Conservation (phyloP, 1,140 invertebrate species). For the Bombus fervidus region DNA sequence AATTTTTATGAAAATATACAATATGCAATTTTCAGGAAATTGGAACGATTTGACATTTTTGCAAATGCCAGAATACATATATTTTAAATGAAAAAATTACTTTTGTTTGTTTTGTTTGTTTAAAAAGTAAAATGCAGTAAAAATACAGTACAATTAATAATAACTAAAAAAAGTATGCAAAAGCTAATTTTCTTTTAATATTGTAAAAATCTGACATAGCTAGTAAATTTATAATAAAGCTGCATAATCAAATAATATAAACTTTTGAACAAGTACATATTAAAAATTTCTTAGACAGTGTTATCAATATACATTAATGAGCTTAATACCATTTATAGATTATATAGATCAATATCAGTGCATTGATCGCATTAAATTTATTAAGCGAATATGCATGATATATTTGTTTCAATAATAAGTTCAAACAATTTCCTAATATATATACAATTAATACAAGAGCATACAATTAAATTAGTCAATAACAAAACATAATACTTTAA, state of each 20-base stretch:
- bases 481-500: conserved; percentile 63
- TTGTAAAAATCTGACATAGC: conserved; percentile 34
- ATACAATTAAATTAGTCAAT: conserved; percentile 50
- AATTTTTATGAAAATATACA: conserved; percentile 14
- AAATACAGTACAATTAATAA: conserved; percentile 17
- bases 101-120: too few species aligned
- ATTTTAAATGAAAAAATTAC: conserved; percentile 3
- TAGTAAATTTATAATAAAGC: conserved; percentile 53
- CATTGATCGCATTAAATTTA: conserved; percentile 33
- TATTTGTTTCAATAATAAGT: conserved; percentile 27
- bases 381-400: conserved; percentile 32
- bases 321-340: conserved; percentile 15
- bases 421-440: conserved; percentile 43
- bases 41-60: conserved; percentile 2
- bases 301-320: conserved; percentile 44
- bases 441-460: conserved; percentile 53
- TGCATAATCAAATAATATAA: conserved; percentile 48
- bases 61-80: neutral
- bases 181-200: conserved; percentile 34
- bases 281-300: conserved; percentile 40
- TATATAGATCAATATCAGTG: conserved; percentile 33
- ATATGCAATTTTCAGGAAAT: conserved; percentile 33
- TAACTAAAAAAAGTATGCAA: neutral
- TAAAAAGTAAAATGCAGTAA: too few species aligned
- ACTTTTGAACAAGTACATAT: conserved; percentile 49